A percentile compares a stretch with the other conserved stretches of the same genome.
Evolutionary conservation across 2,888 invertebrate genomes (phyloP).

Genomic region (Rhingia campestris): DNA sequence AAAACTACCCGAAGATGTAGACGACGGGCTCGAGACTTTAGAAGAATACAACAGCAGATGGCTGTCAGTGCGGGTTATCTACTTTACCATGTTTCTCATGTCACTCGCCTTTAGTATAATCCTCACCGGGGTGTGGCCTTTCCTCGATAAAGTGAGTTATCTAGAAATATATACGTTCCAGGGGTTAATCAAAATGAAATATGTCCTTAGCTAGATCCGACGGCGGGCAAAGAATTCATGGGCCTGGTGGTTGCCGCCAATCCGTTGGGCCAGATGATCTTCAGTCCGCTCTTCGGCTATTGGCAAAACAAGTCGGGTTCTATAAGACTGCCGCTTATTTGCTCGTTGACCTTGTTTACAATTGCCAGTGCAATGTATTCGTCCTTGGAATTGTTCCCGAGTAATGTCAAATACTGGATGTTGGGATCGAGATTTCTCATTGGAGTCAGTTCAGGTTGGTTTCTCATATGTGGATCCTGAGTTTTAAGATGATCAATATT

Average conservation of each 20-base stretch:
- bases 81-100: slow-evolving; percentile 95
- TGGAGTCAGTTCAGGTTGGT: slow-evolving; percentile 91
- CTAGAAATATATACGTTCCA: no score
- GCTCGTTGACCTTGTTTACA: slow-evolving; percentile 88
- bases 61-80: slow-evolving; percentile 91
- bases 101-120: slow-evolving; percentile 94
- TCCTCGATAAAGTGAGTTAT: slow-evolving; percentile 89
- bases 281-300: slow-evolving; percentile 92
- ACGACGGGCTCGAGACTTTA: slow-evolving; percentile 86
- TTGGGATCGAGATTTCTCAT: slow-evolving; percentile 89
- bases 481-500: neutral
- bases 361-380: slow-evolving; percentile 90
- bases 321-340: slow-evolving; percentile 88
- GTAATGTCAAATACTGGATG: slow-evolving; percentile 89
- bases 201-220: slow-evolving; percentile 88
- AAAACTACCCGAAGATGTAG: slow-evolving; percentile 78
- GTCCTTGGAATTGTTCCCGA: slow-evolving; percentile 87
- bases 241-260: slow-evolving; percentile 93
- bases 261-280: slow-evolving; percentile 93
- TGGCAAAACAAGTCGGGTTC: slow-evolving; percentile 91
- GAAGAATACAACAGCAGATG: slow-evolving; percentile 88
- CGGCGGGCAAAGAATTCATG: slow-evolving; percentile 91
- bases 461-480: neutral
- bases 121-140: slow-evolving; percentile 94
- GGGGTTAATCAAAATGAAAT: no score